Evolutionary conservation across 2,888 invertebrate genomes (phyloP).

Genomic region (Agriopis marginaria): DNA sequence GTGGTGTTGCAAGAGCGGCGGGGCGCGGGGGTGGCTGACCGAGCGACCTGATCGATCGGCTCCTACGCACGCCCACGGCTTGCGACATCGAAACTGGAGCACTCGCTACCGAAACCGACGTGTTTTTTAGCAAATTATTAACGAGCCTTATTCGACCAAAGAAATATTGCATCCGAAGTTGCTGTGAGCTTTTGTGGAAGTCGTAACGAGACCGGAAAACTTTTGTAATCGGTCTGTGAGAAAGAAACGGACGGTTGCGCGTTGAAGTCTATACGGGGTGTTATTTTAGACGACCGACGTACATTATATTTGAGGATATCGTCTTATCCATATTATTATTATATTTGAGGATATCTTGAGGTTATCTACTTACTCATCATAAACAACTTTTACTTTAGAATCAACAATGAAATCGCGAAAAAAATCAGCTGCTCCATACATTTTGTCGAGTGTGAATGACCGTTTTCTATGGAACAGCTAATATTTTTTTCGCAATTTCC

Average conservation of each 20-base stretch:
- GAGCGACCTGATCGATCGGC: constrained; percentile 58
- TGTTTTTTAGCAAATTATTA: constrained; percentile 70
- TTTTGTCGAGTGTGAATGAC: no score
- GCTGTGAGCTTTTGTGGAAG: constrained; percentile 51
- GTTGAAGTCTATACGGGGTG: constrained; percentile 34
- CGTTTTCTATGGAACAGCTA: no score
- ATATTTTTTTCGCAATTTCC: no score
- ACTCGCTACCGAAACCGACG: constrained; percentile 70
- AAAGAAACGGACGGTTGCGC: constrained; percentile 32
- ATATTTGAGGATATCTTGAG: no score
- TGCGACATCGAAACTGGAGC: constrained; percentile 80
- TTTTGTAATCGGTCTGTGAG: constrained; percentile 44
- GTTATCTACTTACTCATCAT: no score
- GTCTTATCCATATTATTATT: no score
- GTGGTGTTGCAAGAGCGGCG: constrained; percentile 62
- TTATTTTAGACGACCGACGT: not conserved
- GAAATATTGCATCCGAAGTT: constrained; percentile 57
- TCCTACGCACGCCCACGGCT: constrained; percentile 79
- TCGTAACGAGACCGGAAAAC: constrained; percentile 43
- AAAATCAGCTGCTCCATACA: no score
- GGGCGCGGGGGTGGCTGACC: constrained; percentile 74
- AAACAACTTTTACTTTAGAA: no score
- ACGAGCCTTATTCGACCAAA: constrained; percentile 61
- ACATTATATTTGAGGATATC: no score
- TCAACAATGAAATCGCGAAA: no score